Conservation (phyloP, 2,888 invertebrate genomes). For the Limnephilus lunatus region DNA sequence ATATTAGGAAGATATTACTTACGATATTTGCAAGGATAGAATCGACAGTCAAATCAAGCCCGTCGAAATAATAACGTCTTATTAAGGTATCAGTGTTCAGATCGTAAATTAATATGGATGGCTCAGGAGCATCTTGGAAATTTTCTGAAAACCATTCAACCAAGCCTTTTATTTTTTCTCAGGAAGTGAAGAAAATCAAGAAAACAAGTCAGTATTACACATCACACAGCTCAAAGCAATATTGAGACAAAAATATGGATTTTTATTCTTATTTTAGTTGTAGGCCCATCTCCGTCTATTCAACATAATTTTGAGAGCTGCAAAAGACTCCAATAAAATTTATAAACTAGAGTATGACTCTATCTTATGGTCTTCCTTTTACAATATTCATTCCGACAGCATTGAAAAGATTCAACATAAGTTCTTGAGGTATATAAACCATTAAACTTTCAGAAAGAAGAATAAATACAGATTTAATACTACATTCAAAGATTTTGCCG, state of each 20-base stretch:
- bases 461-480: too few species aligned
- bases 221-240: neutral
- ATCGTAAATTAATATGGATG: slow-evolving; percentile 84
- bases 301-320: too few species aligned
- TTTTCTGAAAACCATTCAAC: neutral
- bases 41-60: slow-evolving; percentile 82
- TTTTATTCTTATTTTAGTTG: too few species aligned
- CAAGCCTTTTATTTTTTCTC: neutral
- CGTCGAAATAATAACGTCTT: slow-evolving; percentile 83
- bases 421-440: too few species aligned
- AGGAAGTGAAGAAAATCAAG: neutral
- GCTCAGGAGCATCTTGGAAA: slow-evolving; percentile 78
- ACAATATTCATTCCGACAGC: too few species aligned
- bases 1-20: slow-evolving; percentile 70
- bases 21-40: slow-evolving; percentile 90
- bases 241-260: neutral
- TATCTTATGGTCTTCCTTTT: too few species aligned
- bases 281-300: too few species aligned
- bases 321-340: too few species aligned
- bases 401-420: too few species aligned
- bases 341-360: too few species aligned
- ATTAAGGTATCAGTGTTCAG: slow-evolving; percentile 85
- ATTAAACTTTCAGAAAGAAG: too few species aligned
- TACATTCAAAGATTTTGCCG: too few species aligned
- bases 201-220: neutral